These are phyloP conservation scores for Rostratula benghalensis DNA, from an alignment of 2,113 vertebrate species.

Conservation along the genomic window DNA sequence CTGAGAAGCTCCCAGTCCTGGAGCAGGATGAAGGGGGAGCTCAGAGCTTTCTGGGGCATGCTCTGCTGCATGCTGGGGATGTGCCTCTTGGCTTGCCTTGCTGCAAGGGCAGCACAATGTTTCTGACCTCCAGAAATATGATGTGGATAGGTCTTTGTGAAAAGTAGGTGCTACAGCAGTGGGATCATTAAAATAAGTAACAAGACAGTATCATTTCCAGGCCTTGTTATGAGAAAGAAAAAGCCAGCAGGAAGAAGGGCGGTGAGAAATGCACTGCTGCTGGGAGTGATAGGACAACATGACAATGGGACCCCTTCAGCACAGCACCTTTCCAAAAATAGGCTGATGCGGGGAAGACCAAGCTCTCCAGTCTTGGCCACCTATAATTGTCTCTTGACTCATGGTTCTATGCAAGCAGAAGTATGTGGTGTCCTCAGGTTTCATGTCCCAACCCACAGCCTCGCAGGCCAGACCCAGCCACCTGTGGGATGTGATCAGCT, in stretches of 20 bases:
- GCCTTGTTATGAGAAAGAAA: not conserved
- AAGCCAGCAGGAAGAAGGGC: not conserved
- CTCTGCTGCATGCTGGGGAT: rapidly evolving
- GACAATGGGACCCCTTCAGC: not conserved
- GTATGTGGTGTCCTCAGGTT: not conserved
- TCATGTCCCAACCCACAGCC: not conserved
- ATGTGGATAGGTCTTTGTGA: not conserved
- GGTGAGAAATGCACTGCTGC: not conserved
- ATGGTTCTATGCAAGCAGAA: not conserved
- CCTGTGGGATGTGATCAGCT: not conserved
- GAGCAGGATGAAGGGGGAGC: not conserved
- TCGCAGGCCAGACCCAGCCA: not conserved
- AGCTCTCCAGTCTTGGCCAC: not conserved
- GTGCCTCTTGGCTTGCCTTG: not conserved
- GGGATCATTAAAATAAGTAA: not conserved
- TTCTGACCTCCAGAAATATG: not conserved
- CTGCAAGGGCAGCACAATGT: rapidly evolving
- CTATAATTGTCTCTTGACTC: not conserved
- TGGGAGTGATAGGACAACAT: not conserved
- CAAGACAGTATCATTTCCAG: not conserved
- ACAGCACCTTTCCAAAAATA: not conserved
- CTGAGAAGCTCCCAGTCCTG: not conserved
- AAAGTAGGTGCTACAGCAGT: not conserved
- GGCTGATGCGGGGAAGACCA: not conserved
- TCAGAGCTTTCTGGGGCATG: not conserved